These are phyloP conservation scores for Spatulosminthurus flaviceps DNA, from an alignment of 2,888 invertebrate genomes.

Conservation along the genomic window DNA sequence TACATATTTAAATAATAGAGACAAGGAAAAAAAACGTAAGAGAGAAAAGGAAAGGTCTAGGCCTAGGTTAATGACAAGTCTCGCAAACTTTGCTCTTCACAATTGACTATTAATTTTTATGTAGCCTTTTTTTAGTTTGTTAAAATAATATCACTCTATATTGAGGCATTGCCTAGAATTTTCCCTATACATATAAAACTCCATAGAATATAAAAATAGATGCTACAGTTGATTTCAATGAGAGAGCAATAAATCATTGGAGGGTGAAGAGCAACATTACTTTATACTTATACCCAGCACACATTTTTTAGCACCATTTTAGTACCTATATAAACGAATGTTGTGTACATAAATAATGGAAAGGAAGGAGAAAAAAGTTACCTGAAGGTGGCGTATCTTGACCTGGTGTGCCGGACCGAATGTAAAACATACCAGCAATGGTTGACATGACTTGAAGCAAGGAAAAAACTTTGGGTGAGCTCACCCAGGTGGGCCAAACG, in stretches of 20 bases:
- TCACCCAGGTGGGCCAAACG: slow-evolving; percentile 40
- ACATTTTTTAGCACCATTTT: too few relatives aligned
- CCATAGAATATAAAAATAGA: too few relatives aligned
- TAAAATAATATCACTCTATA: too few relatives aligned
- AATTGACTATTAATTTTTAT: too few relatives aligned
- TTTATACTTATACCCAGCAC: too few relatives aligned
- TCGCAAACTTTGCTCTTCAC: neutral
- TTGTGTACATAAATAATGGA: neutral
- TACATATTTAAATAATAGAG: neutral
- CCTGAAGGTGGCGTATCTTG: slow-evolving; percentile 62
- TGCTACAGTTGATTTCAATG: too few relatives aligned
- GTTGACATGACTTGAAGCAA: slow-evolving; percentile 57
- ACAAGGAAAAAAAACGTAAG: neutral
- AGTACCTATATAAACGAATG: neutral
- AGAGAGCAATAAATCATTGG: too few relatives aligned
- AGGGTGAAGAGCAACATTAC: too few relatives aligned
- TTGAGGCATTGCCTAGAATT: too few relatives aligned
- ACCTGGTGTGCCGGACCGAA: slow-evolving; percentile 58
- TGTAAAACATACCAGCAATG: slow-evolving; percentile 63
- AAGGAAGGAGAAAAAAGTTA: slow-evolving; percentile 39
- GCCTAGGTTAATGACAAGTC: neutral
- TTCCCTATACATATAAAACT: too few relatives aligned
- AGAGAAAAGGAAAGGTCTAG: neutral
- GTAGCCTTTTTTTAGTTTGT: too few relatives aligned
- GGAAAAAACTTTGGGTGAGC: slow-evolving; percentile 19